These are phyloP conservation scores for Cryptoprocta ferox DNA, from an alignment of 2,797 vertebrate species.

Conservation along the genomic window DNA sequence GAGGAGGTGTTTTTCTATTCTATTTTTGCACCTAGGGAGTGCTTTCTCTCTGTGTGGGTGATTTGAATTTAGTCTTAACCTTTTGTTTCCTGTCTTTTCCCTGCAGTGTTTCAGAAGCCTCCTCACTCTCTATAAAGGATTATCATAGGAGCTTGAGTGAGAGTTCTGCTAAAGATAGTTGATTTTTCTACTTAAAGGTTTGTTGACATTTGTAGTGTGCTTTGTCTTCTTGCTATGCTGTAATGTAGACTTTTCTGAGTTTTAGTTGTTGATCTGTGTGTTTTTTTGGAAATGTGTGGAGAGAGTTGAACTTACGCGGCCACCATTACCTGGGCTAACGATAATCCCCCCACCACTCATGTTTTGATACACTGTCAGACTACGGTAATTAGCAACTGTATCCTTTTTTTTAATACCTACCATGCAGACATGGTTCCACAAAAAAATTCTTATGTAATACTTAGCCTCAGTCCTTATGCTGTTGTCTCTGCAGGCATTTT, in stretches of 20 bases:
- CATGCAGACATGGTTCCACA: background rate
- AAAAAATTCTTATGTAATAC: background rate
- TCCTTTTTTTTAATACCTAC: background rate
- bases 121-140: background rate
- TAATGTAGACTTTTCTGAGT: background rate
- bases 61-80: background rate
- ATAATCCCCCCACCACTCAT: background rate
- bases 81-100: background rate
- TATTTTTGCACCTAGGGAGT: background rate
- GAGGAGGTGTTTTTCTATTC: background rate
- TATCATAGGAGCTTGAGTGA: background rate
- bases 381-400: background rate
- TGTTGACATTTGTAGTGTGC: background rate
- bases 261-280: background rate
- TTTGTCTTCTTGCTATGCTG: background rate
- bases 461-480: background rate
- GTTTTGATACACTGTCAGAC: background rate
- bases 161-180: background rate
- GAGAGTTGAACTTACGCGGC: background rate
- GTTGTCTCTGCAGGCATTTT: background rate
- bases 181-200: background rate
- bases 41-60: background rate
- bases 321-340: background rate
- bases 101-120: background rate
- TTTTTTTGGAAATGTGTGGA: background rate